Conservation (phyloP, 2,113 vertebrate species). For the Oreotrochilus melanogaster region DNA sequence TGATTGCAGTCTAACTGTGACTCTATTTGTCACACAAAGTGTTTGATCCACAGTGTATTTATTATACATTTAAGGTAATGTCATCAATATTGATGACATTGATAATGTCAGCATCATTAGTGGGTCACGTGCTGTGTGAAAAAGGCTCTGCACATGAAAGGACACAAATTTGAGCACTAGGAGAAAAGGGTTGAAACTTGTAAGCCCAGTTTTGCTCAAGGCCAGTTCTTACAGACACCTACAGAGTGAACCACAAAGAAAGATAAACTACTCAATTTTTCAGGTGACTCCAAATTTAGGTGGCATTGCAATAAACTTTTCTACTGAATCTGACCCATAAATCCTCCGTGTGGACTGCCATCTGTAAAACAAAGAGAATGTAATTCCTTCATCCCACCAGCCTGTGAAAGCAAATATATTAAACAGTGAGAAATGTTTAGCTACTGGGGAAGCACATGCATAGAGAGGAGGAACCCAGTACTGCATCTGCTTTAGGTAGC, state of each 20-base stretch:
- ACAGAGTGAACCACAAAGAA: not conserved
- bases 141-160: not conserved
- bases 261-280: not conserved
- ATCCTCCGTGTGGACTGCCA: rapidly evolving
- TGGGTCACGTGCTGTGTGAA: not conserved
- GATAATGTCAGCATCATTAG: not conserved
- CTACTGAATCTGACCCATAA: not conserved
- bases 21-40: not conserved
- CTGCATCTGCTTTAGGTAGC: not conserved
- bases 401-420: not conserved
- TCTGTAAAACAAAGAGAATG: not conserved
- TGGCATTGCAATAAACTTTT: not conserved
- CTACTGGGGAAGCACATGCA: not conserved
- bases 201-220: not conserved
- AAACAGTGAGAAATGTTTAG: not conserved
- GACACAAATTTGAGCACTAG: not conserved
- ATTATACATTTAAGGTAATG: not conserved
- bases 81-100: too few species aligned
- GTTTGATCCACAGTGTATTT: not conserved
- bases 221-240: not conserved
- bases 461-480: not conserved
- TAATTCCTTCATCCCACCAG: not conserved
- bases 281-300: not conserved
- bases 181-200: not conserved
- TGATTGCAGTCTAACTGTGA: not conserved